Evolutionary conservation across 2,888 invertebrate genomes (phyloP).

Genomic region (Unio delphinus): DNA sequence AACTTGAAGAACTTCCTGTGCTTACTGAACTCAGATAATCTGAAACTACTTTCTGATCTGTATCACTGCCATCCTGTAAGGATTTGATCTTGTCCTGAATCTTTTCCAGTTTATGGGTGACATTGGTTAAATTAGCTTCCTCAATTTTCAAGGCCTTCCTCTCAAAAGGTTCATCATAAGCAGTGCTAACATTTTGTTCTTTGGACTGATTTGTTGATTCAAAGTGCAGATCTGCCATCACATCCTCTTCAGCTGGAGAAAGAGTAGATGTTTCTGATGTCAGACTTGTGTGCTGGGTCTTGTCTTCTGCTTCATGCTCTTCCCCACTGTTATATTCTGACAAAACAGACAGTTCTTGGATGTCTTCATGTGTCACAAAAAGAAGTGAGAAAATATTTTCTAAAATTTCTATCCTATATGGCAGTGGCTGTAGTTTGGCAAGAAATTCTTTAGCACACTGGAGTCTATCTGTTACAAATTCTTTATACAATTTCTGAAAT

Average conservation of each 20-base stretch:
- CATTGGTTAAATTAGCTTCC: constrained; percentile 13
- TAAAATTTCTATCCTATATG: constrained; percentile 76
- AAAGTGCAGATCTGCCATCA: too few species aligned
- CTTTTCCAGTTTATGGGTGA: constrained; percentile 19
- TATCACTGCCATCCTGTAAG: constrained; percentile 4
- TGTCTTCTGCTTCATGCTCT: constrained; percentile 34
- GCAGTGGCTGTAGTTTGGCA: constrained; percentile 59
- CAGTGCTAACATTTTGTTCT: constrained; percentile 4
- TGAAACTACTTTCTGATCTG: constrained; percentile 11
- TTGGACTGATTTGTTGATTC: too few species aligned
- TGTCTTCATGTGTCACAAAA: constrained; percentile 79
- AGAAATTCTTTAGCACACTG: constrained; percentile 45
- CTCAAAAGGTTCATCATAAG: constrained; percentile 52
- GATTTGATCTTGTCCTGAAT: constrained; percentile 18
- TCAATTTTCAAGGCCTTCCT: constrained; percentile 1
- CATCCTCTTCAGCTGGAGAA: too few species aligned
- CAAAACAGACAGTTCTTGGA: constrained; percentile 72
- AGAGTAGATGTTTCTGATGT: too few species aligned
- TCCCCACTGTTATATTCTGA: constrained; percentile 69
- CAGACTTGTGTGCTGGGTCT: constrained; percentile 12
- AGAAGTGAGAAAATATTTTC: constrained; percentile 83
- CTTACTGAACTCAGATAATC: constrained; percentile 42
- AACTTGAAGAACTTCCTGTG: constrained; percentile 30
- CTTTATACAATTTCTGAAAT: constrained; percentile 49
- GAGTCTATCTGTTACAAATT: constrained; percentile 52